Conservation (phyloP, 2,113 vertebrate species). For the Sceloporus undulatus region DNA sequence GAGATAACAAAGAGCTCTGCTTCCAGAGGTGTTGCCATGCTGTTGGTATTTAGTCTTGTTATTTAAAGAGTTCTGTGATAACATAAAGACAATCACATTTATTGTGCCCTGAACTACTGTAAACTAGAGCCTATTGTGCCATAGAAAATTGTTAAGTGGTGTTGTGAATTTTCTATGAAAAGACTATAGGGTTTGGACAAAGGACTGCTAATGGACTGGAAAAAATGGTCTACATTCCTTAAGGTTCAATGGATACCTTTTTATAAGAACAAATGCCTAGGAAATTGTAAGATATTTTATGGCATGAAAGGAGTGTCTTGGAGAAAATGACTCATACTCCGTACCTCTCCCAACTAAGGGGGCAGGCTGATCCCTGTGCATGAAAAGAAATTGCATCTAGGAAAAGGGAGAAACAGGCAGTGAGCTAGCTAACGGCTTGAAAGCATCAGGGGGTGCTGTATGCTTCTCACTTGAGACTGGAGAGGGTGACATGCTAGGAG, state of each 20-base stretch:
- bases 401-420: neutral
- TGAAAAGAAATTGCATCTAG: neutral
- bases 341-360: neutral
- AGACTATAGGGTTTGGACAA: neutral
- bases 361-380: neutral
- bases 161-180: neutral
- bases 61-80: neutral
- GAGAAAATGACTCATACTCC: neutral
- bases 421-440: neutral
- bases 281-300: neutral
- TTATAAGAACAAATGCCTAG: neutral
- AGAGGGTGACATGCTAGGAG: too few species aligned
- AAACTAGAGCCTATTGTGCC: neutral
- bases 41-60: neutral
- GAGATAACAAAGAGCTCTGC: neutral
- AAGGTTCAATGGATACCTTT: neutral
- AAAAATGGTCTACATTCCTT: neutral
- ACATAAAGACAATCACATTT: neutral
- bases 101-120: neutral
- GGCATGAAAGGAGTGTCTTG: neutral
- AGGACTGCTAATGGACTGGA: neutral
- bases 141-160: neutral
- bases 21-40: neutral
- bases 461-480: neutral
- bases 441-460: neutral